phyloP scores from a whole-genome alignment of 1,140 invertebrate species.

The Berghia stephanieae region DNA sequence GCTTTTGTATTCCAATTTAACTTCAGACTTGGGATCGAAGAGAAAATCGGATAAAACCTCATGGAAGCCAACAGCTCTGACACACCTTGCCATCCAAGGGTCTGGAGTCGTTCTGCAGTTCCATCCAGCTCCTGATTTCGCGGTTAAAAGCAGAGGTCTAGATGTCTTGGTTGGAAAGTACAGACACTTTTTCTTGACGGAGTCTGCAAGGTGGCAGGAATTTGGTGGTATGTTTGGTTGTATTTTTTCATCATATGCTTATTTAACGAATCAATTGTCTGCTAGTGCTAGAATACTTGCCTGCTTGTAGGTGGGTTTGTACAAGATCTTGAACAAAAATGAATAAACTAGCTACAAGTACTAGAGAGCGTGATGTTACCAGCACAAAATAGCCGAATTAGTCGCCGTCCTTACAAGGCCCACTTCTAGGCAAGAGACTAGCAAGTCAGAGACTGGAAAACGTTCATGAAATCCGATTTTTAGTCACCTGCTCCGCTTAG shows the following conservation, averaged over 20 bases:
- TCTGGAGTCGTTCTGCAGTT: conserved; percentile 41
- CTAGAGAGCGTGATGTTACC: no score
- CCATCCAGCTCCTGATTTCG: conserved; percentile 30
- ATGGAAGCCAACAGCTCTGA: conserved; percentile 31
- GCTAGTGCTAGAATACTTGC: neutral
- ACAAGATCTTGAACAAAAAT: no score
- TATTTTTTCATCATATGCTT: neutral
- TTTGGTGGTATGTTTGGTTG: conserved; percentile 41
- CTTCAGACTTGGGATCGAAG: neutral
- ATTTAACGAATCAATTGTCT: neutral
- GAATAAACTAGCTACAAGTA: no score
- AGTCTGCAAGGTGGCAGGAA: conserved; percentile 43
- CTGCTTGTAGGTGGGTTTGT: neutral
- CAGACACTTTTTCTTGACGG: conserved; percentile 39
- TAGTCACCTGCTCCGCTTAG: no score
- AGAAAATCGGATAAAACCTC: neutral
- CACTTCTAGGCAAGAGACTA: no score
- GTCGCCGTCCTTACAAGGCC: no score
- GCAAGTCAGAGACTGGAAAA: no score
- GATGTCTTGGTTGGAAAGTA: conserved; percentile 47
- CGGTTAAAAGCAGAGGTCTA: conserved; percentile 30
- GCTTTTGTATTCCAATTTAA: neutral
- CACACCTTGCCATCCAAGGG: conserved; percentile 34
- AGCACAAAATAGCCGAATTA: no score
- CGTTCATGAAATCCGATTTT: no score